Evolutionary conservation across 2,113 vertebrate genomes (phyloP).

Genomic region (Lycaon pictus): DNA sequence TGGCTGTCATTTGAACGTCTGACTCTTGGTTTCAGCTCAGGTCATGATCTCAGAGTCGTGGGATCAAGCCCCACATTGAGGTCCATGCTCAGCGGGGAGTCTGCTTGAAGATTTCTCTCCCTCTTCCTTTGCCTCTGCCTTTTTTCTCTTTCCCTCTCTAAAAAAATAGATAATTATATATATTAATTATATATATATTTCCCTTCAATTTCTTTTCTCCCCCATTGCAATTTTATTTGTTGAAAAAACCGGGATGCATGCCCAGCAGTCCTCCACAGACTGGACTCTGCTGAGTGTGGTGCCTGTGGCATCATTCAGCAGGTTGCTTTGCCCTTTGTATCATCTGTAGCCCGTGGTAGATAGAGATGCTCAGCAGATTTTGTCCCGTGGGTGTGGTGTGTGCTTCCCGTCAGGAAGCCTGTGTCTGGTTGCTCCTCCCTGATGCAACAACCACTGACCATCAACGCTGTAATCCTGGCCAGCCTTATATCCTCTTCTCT

Average conservation of each 20-base stretch:
- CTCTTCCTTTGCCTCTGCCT: no score
- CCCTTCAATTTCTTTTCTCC: neutral
- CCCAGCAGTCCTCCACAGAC: neutral
- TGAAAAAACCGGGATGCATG: rapidly evolving
- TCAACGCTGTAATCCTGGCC: rapidly evolving
- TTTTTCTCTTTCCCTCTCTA: no score
- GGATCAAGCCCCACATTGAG: no score
- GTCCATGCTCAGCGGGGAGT: no score
- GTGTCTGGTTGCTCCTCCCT: rapidly evolving
- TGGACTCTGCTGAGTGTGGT: neutral
- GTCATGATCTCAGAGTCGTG: no score
- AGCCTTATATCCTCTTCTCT: rapidly evolving
- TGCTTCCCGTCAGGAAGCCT: neutral
- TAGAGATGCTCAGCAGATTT: neutral
- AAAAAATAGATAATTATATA: no score
- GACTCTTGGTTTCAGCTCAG: no score
- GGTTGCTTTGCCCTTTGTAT: neutral
- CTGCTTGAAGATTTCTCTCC: no score
- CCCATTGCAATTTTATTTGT: neutral
- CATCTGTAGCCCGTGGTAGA: no score
- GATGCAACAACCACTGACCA: rapidly evolving
- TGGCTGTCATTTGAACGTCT: no score
- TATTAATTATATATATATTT: neutral
- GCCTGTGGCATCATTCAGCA: rapidly evolving
- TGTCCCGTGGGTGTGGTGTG: rapidly evolving